Evolutionary conservation across 2,888 invertebrate genomes (phyloP).

Genomic region (Eupithecia tripunctaria): DNA sequence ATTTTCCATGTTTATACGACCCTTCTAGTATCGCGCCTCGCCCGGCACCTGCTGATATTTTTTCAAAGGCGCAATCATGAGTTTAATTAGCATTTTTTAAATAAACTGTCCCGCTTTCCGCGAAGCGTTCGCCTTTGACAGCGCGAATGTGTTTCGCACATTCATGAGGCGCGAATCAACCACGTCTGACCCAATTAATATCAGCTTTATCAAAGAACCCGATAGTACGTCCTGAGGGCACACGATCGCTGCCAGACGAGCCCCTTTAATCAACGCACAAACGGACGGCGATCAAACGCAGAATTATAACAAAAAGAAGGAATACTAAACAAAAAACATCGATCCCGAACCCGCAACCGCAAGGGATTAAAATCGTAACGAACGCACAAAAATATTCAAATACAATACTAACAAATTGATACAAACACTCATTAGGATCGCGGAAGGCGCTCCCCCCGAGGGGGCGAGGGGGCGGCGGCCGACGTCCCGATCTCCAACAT

Average conservation of each 20-base stretch:
- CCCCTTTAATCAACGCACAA: slow-evolving; percentile 75
- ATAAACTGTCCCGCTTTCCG: slow-evolving; percentile 46
- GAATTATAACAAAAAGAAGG: slow-evolving; percentile 62
- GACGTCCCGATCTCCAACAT: slow-evolving; percentile 73
- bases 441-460: slow-evolving; percentile 67
- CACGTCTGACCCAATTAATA: slow-evolving; percentile 36
- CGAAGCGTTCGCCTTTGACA: slow-evolving; percentile 33
- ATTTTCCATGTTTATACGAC: slow-evolving; percentile 71
- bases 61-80: slow-evolving; percentile 56
- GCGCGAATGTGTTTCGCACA: slow-evolving; percentile 40
- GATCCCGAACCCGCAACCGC: slow-evolving; percentile 74
- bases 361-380: slow-evolving; percentile 83
- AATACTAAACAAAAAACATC: slow-evolving; percentile 77
- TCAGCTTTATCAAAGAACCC: slow-evolving; percentile 24
- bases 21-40: slow-evolving; percentile 60
- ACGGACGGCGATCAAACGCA: slow-evolving; percentile 49
- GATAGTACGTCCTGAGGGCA: slow-evolving; percentile 25
- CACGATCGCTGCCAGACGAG: slow-evolving; percentile 55
- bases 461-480: slow-evolving; percentile 46
- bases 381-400: slow-evolving; percentile 83
- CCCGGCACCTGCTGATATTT: slow-evolving; percentile 55
- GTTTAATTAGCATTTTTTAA: slow-evolving; percentile 60
- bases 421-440: slow-evolving; percentile 84
- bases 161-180: slow-evolving; percentile 34
- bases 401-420: slow-evolving; percentile 85